Conservation (phyloP, 2,797 vertebrate genomes). For the Alauda arvensis region DNA sequence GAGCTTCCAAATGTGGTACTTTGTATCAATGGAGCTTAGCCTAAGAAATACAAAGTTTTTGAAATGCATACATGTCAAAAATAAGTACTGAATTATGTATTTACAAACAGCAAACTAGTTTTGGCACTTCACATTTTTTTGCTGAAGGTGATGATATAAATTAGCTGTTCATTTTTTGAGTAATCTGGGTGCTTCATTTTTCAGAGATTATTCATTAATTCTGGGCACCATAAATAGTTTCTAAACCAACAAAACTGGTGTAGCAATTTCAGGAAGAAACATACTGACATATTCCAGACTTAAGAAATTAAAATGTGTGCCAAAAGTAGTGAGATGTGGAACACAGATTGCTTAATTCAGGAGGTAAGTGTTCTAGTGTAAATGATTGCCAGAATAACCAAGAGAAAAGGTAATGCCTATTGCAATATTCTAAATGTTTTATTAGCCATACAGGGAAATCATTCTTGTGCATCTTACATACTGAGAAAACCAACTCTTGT, state of each 20-base stretch:
- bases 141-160: background rate
- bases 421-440: background rate
- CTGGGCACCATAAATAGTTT: background rate
- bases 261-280: background rate
- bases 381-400: background rate
- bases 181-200: background rate
- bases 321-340: background rate
- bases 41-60: conserved; percentile 68
- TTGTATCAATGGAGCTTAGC: conserved; percentile 95
- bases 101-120: background rate
- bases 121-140: background rate
- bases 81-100: background rate
- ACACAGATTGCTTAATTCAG: background rate
- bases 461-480: background rate
- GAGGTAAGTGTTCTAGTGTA: background rate
- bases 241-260: background rate
- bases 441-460: background rate
- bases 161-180: background rate
- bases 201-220: background rate
- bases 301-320: background rate
- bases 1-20: conserved; percentile 96
- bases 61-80: conserved; percentile 1
- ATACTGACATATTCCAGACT: background rate
- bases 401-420: background rate
- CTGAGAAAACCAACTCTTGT: background rate